Conservation (phyloP, 2,797 vertebrate genomes). For the Melanotaenia nigrans region DNA sequence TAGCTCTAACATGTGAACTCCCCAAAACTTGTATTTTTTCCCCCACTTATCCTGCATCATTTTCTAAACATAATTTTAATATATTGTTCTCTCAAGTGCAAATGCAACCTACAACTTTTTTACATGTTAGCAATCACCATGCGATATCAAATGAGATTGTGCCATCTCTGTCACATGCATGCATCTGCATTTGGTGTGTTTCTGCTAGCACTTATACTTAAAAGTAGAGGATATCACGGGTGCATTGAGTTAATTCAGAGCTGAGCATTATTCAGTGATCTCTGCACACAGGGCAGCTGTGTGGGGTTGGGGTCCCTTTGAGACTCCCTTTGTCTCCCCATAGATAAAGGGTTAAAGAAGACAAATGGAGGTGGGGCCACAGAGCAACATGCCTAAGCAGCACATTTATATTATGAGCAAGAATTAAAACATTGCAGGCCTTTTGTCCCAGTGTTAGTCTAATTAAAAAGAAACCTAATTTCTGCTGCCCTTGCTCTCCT, state of each 20-base stretch:
- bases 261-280: conserved; percentile 44
- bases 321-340: conserved; percentile 69
- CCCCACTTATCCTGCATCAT: conserved; percentile 16
- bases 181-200: conserved; percentile 15
- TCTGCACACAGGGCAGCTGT: conserved; percentile 63
- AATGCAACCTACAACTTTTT: conserved; percentile 4
- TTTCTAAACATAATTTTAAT: background rate
- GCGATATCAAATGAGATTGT: conserved; percentile 15
- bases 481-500: conserved; percentile 72
- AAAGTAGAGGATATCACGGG: conserved; percentile 14
- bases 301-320: conserved; percentile 54
- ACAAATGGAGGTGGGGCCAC: conserved; percentile 74
- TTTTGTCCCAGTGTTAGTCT: conserved; percentile 76
- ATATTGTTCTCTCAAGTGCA: conserved; percentile 1
- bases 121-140: conserved; percentile 31
- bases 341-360: conserved; percentile 81
- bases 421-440: conserved; percentile 83
- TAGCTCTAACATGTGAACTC: conserved; percentile 41
- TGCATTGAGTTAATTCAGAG: conserved; percentile 39
- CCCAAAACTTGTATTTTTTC: conserved; percentile 39
- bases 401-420: conserved; percentile 75
- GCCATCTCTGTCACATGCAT: conserved; percentile 13
- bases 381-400: conserved; percentile 76
- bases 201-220: conserved; percentile 24
- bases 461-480: conserved; percentile 80